phyloP scores from a whole-genome alignment of 1,140 invertebrate genomes.

The Drosophila baimaii region DNA sequence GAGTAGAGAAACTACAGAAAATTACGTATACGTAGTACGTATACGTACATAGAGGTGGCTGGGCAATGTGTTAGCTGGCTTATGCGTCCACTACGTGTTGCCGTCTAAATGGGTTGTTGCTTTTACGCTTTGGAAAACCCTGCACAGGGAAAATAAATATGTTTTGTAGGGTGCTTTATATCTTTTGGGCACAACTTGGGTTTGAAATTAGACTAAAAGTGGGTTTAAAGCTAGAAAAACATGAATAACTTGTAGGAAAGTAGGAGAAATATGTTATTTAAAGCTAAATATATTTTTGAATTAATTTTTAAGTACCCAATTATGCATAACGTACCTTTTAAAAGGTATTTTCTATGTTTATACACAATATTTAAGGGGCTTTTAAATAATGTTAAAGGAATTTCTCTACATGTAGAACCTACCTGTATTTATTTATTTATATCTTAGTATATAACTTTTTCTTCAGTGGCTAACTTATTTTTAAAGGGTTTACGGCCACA shows the following conservation, averaged over 20 bases:
- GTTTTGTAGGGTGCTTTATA: not conserved
- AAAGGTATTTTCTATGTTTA: no score
- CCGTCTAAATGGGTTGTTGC: slow-evolving; percentile 12
- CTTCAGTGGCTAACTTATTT: slow-evolving; percentile 16
- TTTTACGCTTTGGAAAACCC: not conserved
- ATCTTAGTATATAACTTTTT: not conserved
- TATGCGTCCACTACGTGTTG: slow-evolving; percentile 30
- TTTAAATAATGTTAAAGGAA: no score
- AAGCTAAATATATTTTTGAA: no score
- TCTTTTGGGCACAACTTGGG: not conserved
- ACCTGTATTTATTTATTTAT: no score
- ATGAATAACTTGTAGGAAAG: not conserved
- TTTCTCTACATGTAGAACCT: no score
- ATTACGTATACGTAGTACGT: slow-evolving; percentile 20
- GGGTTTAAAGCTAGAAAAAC: no score
- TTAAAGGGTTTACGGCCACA: slow-evolving; percentile 38
- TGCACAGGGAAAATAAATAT: slow-evolving; percentile 3
- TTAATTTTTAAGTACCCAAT: no score
- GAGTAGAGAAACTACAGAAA: slow-evolving; percentile 45
- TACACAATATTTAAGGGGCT: no score
- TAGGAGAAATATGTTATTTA: no score
- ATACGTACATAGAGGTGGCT: slow-evolving; percentile 4
- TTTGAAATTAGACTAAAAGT: not conserved
- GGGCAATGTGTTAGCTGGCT: slow-evolving; percentile 36
- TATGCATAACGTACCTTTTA: no score